A percentile compares a stretch with the other conserved stretches of the same genome.
Conservation (phyloP, 2,797 vertebrate species). For the Zenarchopterus dispar region DNA sequence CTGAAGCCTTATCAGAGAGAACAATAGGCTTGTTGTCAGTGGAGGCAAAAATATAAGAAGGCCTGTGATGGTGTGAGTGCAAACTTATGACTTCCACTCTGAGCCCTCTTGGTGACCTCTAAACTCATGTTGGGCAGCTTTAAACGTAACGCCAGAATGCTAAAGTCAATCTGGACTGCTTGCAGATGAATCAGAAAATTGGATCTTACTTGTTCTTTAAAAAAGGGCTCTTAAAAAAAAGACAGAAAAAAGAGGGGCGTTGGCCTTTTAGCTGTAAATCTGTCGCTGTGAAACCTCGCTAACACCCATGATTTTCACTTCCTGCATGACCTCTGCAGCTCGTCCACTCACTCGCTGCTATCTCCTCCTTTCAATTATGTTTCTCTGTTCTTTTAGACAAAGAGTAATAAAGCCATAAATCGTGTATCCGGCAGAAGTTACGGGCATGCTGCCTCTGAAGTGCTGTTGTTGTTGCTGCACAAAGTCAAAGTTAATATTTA, state of each 20-base stretch:
- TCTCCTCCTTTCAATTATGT: slow-evolving; percentile 82
- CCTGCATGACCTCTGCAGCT: slow-evolving; percentile 38
- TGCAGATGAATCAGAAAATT: slow-evolving; percentile 83
- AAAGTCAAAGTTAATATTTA: slow-evolving; percentile 85
- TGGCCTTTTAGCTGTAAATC: slow-evolving; percentile 73
- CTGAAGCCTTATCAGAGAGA: slow-evolving; percentile 80
- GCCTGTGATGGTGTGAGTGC: slow-evolving; percentile 64
- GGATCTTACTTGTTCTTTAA: slow-evolving; percentile 64
- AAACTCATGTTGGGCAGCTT: slow-evolving; percentile 43
- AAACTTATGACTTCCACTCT: slow-evolving; percentile 78
- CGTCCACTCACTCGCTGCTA: slow-evolving; percentile 60
- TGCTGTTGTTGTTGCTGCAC: slow-evolving; percentile 48
- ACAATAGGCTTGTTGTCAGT: slow-evolving; percentile 80
- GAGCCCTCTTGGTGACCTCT: slow-evolving; percentile 77
- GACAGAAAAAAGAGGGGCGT: slow-evolving; percentile 42
- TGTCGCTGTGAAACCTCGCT: slow-evolving; percentile 74
- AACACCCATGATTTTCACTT: slow-evolving; percentile 68
- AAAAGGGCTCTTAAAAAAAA: slow-evolving; percentile 50
- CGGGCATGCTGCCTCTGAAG: slow-evolving; percentile 81
- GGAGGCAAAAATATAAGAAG: slow-evolving; percentile 74
- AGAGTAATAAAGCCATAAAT: slow-evolving; percentile 87
- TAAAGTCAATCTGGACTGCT: slow-evolving; percentile 61
- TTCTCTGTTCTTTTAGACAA: slow-evolving; percentile 82
- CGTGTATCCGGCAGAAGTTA: slow-evolving; percentile 67
- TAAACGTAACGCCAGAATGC: slow-evolving; percentile 46